Evolutionary conservation across 1,140 invertebrate species (phyloP), one percentile per base, ranked within the genome.

Genomic region (Cherax quadricarinatus): DNA sequence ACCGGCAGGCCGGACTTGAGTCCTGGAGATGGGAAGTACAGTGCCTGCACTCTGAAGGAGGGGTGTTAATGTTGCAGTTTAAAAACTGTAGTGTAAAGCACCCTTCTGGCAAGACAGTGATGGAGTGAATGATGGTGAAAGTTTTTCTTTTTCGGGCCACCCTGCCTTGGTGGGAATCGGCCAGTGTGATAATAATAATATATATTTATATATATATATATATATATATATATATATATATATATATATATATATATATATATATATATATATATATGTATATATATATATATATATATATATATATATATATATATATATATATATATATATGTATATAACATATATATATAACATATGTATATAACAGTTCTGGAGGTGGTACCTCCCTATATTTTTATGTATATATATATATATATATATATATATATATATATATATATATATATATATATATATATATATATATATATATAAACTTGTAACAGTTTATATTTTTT

Each of bases 261-360:
- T 49, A 12, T 53, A 83, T 51, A 83, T 83, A 83, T 83, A 51
- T 83, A 83, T 83, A 83, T 83, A 83, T 49, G 3, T 83, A 51
- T 83, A 83, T 83, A 83, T 83, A 83, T 83, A 83, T 83, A 83
- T 83, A 83, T 83, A 83, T 83, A 83, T 53, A 83, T 83, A 83
- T 83, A 83, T 53, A 83, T 83, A 83, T 53, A 83, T 53, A 83
- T 53, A 83, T 83, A 83, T 83, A 83, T 83, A 53, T 83, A 83
- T 83, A 83, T 53, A 83, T 53, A 83, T 83, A 83, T 53, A 41
- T 83, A 83, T 83, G 6, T 83, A 83, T 83, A 83, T 83, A 83
- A 83, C 6, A 83, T 83, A 83, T 83, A 83, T 83, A 83, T 53
- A 83, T 83, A 83, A 83, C 6, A 83, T 83, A 83, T 83, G 6